Conservation (phyloP, 2,888 invertebrate species). For the Leucozona laternaria region DNA sequence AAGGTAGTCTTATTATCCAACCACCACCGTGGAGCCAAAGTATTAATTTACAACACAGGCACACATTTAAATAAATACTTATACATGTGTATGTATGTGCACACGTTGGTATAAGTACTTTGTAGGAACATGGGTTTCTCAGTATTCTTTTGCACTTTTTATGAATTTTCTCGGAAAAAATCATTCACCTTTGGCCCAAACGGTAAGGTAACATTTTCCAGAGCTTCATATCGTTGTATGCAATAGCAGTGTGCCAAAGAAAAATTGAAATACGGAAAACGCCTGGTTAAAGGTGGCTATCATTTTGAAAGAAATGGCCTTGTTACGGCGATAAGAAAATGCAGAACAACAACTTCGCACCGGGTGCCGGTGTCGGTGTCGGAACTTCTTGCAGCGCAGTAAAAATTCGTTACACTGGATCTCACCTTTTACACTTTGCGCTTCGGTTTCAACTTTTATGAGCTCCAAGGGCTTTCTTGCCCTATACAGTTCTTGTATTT, state of each 20-base stretch:
- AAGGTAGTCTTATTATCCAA: slow-evolving; percentile 40
- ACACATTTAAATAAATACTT: not conserved
- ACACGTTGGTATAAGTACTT: not conserved
- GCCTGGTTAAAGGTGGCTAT: slow-evolving; percentile 70
- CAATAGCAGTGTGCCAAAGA: slow-evolving; percentile 26
- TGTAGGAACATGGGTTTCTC: not conserved
- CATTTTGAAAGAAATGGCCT: slow-evolving; percentile 65
- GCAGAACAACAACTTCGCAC: slow-evolving; percentile 39
- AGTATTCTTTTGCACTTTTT: slow-evolving; percentile 44
- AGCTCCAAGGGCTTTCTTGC: slow-evolving; percentile 61
- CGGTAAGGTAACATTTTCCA: slow-evolving; percentile 49
- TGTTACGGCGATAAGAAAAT: slow-evolving; percentile 69
- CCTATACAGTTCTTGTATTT: slow-evolving; percentile 42
- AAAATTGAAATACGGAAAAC: slow-evolving; percentile 69
- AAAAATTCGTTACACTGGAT: slow-evolving; percentile 50
- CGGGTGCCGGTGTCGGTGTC: slow-evolving; percentile 7
- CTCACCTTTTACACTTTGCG: slow-evolving; percentile 55
- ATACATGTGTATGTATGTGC: not conserved
- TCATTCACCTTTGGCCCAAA: slow-evolving; percentile 68
- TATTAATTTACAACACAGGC: slow-evolving; percentile 26
- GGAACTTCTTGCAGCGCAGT: slow-evolving; percentile 47
- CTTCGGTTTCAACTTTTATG: slow-evolving; percentile 67
- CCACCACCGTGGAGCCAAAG: slow-evolving; percentile 26
- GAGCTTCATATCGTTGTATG: slow-evolving; percentile 52
- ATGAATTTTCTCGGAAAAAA: slow-evolving; percentile 62